Evolutionary conservation across 1,140 invertebrate species (phyloP).

Genomic region (Sarcophaga bullata): DNA sequence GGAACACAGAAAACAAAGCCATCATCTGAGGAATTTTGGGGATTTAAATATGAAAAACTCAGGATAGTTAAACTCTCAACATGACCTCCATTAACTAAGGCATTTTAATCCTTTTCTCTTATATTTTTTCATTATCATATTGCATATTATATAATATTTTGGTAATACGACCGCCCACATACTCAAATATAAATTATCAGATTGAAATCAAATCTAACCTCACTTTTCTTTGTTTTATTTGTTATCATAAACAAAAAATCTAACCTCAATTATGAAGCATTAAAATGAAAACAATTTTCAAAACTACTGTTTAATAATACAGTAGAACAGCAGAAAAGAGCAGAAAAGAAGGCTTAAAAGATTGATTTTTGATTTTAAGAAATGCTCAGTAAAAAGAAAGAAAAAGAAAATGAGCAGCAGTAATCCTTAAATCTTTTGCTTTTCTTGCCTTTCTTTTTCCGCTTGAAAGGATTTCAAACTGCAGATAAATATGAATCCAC

Average conservation of each 20-base stretch:
- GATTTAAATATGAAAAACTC: too few relatives aligned
- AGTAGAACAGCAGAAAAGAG: not conserved
- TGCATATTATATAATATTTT: conserved; percentile 13
- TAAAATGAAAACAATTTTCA: not conserved
- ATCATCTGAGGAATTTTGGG: too few relatives aligned
- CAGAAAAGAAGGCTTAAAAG: not conserved
- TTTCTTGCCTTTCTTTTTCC: not conserved
- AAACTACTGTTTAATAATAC: not conserved
- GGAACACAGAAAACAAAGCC: too few relatives aligned
- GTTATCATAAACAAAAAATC: not conserved
- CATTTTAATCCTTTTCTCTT: too few relatives aligned
- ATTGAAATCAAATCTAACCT: not conserved
- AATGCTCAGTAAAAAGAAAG: not conserved
- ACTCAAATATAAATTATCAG: not conserved
- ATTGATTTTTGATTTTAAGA: conserved; percentile 13
- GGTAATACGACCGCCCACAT: conserved; percentile 10
- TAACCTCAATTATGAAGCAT: not conserved
- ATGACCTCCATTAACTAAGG: too few relatives aligned
- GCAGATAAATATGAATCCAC: too few relatives aligned
- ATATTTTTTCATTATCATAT: not conserved
- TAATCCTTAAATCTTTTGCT: not conserved
- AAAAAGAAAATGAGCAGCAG: conserved; percentile 10
- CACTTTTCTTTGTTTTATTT: not conserved
- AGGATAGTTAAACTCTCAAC: too few relatives aligned
- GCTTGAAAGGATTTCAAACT: too few relatives aligned